A percentile compares a stretch with the other conserved stretches of the same genome.
These are phyloP conservation scores for Manis javanica DNA, from an alignment of 2,797 vertebrate species.

Conservation along the genomic window DNA sequence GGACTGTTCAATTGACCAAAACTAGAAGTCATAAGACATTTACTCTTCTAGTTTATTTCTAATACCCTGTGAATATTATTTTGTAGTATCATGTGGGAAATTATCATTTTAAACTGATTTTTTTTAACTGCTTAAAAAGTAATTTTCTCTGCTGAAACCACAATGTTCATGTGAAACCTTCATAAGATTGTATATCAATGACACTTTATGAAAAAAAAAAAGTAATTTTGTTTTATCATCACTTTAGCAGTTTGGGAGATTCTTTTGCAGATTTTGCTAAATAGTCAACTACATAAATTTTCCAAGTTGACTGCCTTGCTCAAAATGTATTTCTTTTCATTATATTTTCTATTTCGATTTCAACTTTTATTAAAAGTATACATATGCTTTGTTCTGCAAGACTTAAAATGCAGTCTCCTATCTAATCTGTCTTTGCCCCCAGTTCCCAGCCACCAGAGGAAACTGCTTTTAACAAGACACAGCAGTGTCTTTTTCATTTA, in stretches of 20 bases:
- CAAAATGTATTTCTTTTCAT: conserved; percentile 13
- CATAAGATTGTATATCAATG: too few relatives aligned
- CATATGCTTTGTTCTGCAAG: neutral
- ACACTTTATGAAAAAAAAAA: neutral
- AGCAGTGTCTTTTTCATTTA: neutral
- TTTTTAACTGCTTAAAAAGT: neutral
- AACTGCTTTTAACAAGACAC: neutral
- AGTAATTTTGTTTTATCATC: conserved; percentile 25
- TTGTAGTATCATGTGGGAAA: neutral
- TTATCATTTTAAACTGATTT: conserved; percentile 23
- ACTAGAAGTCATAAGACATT: neutral
- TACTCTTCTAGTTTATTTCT: neutral
- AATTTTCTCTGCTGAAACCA: too few relatives aligned
- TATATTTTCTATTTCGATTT: conserved; percentile 19
- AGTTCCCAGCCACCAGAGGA: neutral
- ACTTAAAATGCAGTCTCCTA: neutral
- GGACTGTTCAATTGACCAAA: neutral
- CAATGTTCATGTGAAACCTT: too few relatives aligned
- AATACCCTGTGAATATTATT: neutral
- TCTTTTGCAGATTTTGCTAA: conserved; percentile 20
- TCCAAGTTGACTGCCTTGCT: conserved; percentile 12
- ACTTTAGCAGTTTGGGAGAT: neutral
- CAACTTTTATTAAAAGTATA: neutral
- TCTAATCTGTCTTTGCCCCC: neutral
- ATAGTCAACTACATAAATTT: neutral